Percentiles rank a stretch among this genome's conserved stretches.
These are phyloP conservation scores for Prionailurus bengalensis DNA, from an alignment of 2,113 vertebrate genomes.

Conservation along the genomic window DNA sequence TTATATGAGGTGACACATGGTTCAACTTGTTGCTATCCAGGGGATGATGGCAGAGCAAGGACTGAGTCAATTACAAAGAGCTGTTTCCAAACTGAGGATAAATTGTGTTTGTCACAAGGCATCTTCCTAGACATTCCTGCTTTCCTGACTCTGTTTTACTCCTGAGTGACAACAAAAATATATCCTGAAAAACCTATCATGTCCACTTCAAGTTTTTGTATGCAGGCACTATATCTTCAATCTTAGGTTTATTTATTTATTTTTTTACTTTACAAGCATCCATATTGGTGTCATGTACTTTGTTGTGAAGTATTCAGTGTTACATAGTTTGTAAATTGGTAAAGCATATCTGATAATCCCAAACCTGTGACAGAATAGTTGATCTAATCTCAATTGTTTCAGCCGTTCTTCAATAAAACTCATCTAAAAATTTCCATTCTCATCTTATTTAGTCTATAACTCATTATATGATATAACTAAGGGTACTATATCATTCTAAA, in stretches of 20 bases:
- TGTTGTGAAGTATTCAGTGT: neutral
- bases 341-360: neutral
- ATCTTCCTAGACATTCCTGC: neutral
- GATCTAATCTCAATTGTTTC: neutral
- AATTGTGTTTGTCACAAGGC: neutral
- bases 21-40: neutral
- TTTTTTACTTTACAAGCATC: neutral
- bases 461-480: neutral
- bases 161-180: neutral
- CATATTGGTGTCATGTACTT: neutral
- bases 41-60: neutral
- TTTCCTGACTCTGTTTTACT: neutral
- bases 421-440: neutral
- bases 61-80: slow-evolving; percentile 11
- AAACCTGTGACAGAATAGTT: neutral
- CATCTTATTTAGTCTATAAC: neutral
- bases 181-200: neutral
- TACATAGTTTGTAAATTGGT: neutral
- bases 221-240: neutral
- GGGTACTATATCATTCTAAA: neutral
- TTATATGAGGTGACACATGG: neutral
- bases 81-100: slow-evolving; percentile 15
- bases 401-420: neutral
- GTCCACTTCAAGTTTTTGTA: neutral
- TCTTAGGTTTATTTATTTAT: neutral